Base-by-base conservation (phyloP, 2,113 vertebrate genomes). In the Cyprinodon tularosa region DNA sequence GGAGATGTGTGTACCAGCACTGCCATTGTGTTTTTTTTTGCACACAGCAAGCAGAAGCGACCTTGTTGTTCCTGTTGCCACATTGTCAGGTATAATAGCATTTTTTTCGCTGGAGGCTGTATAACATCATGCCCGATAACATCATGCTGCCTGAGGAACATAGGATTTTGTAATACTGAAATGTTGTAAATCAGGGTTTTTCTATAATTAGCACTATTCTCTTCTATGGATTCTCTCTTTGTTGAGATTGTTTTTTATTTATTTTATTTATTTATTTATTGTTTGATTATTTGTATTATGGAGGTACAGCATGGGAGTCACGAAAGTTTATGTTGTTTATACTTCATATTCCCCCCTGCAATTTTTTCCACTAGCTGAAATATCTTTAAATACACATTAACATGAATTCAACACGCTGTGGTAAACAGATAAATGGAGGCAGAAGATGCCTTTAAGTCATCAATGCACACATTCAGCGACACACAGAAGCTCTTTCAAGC, bases 61-160 rank as follows among this genome's bases (percentile, higher is more conserved):
- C 74, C 45, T 88, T 73, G 75, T 12, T 74, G 59, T 77, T 66
- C 66, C 83, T 70, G 81, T 84, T 87, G 10, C 4, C 50, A 67
- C 39, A 47, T 62, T 74, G 66, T 40, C 14, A 59, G 66, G 37
- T 38, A 61, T 67, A 1, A 63, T 62, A 72, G 47, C 62, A 62
- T 61, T 4, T 39, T 64, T 75, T 73, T 61, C 29, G 20, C 74
- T 64, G 78, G 17, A 73, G 74, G 68, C 76, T 64, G 38, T 45
- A 62, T 14, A 73, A 57, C 72, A 47, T 71, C 53, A 40, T 73
- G 20, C 62, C 12, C 22, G 47, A 22, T 64, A 13, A 77, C 42
- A 68, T 76, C 44, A 50, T 29, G 39, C 71, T 65, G 4, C 2
- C 17, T 1, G 13, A 38, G 11, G 9, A 63, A 37, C 50, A 12